A percentile compares a stretch with the other conserved stretches of the same genome.
Evolutionary conservation across 2,888 invertebrate species (phyloP).

Genomic region (Hydroisotoma schaefferi): DNA sequence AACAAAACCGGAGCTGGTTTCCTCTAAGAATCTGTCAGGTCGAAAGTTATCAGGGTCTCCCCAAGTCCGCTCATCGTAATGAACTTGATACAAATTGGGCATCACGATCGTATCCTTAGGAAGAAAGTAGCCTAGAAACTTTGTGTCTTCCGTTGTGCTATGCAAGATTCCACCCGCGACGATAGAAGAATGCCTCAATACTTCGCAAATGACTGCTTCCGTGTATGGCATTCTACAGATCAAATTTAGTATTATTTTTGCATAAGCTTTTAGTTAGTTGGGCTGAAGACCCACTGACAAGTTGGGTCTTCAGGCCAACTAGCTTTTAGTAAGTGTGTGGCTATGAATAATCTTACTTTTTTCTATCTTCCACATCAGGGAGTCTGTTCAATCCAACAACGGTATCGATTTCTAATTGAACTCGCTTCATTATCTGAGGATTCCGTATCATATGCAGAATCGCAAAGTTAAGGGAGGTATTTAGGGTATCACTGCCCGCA

Average conservation of each 20-base stretch:
- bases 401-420: conserved; percentile 58
- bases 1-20: not conserved
- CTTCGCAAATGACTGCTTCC: conserved; percentile 30
- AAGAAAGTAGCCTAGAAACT: conserved; percentile 25
- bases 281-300: too few species aligned
- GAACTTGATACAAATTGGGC: conserved; percentile 58
- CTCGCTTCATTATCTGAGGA: conserved; percentile 59
- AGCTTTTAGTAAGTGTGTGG: too few species aligned
- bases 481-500: conserved; percentile 39
- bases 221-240: conserved; percentile 13
- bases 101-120: conserved; percentile 57
- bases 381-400: conserved; percentile 54
- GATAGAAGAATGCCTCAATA: conserved; percentile 32
- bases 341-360: conserved; percentile 55
- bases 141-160: conserved; percentile 28
- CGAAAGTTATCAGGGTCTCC: conserved; percentile 62
- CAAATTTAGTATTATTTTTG: not conserved
- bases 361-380: conserved; percentile 55
- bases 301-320: too few species aligned
- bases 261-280: too few species aligned
- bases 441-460: conserved; percentile 60
- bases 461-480: conserved; percentile 47
- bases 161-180: conserved; percentile 39
- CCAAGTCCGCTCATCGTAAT: conserved; percentile 60
- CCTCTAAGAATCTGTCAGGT: conserved; percentile 62